Evolutionary conservation across 2,888 invertebrate species (phyloP), one percentile per base, ranked within the genome.

Genomic region (Spilarctia lutea): DNA sequence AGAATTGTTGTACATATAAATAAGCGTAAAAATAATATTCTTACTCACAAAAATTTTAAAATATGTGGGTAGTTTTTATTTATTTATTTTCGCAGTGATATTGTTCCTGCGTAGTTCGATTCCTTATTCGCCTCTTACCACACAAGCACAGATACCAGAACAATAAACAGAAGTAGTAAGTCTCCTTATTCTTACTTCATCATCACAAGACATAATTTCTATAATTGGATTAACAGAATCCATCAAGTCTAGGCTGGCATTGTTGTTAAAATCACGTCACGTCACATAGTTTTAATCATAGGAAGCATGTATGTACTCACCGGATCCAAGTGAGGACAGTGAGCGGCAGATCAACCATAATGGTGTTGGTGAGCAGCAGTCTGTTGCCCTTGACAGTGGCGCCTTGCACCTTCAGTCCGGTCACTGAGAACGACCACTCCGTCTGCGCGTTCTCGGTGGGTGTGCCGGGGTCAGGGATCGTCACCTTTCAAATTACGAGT

Each of bases 391-490:
- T 97, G 89, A 99, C 99, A 79, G 98, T 98, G 52, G 99, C 99
- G 73, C 99, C 99, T 96, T 99, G 99, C 81, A 99, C 96, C 95
- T 99, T 99, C 79, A 99, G 96, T 2, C 99, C 99, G 88, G 96
- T 96, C 84, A 97, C 97, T 1, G 96, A 96, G 92, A 97, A 97
- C 73, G 97, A 97, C 92, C 97, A 97, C 86, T 97, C 97, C 68
- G 96, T 96, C 84, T 97, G 96, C 71, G 97, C 96, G 77, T 96
- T 96, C 69, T 96, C 96, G 11, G 95, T 94, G 76, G 97, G 96
- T 0, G 96, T 91, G 33, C 96, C 96, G 1, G 96, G 92, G 86
- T 97, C 97, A 0, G 97, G 96, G 71, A 97, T 97, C 24, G 96
- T 97, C 73, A 97, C 97, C 91, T 97, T 63, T 42, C 20, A 60